phyloP scores from a whole-genome alignment of 2,797 vertebrate species.

The Epinephelus coioides region DNA sequence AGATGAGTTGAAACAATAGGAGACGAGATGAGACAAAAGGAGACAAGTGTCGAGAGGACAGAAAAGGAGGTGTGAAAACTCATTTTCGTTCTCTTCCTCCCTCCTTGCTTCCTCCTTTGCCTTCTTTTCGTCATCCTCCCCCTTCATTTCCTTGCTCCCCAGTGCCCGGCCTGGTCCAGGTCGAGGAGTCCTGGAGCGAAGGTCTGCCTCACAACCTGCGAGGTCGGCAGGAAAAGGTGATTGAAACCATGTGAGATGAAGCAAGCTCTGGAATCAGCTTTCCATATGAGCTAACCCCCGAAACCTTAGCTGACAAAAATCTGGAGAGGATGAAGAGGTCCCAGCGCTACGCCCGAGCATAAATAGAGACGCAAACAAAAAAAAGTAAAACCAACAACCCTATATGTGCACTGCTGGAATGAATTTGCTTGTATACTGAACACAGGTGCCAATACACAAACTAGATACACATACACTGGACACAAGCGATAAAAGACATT shows the following conservation, averaged over 20 bases:
- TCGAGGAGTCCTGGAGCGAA: slow-evolving; percentile 52
- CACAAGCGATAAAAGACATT: slow-evolving; percentile 13
- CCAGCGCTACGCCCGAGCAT: slow-evolving; percentile 61
- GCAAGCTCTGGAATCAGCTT: slow-evolving; percentile 84
- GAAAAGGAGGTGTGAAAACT: slow-evolving; percentile 30
- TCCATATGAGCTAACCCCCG: slow-evolving; percentile 79
- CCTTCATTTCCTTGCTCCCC: slow-evolving; percentile 55
- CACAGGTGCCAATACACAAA: slow-evolving; percentile 47
- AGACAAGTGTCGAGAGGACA: background rate
- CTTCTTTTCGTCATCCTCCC: slow-evolving; percentile 11
- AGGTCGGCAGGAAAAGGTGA: slow-evolving; percentile 77
- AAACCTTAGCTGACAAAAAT: slow-evolving; percentile 82
- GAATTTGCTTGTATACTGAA: slow-evolving; percentile 24
- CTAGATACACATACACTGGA: slow-evolving; percentile 17
- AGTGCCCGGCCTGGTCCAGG: slow-evolving; percentile 49
- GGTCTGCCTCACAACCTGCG: slow-evolving; percentile 69
- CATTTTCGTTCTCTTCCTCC: slow-evolving; percentile 42
- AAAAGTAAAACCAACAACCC: slow-evolving; percentile 26
- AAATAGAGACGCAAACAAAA: slow-evolving; percentile 68
- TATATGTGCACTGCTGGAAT: slow-evolving; percentile 12
- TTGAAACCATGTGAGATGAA: slow-evolving; percentile 89
- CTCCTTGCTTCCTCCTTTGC: background rate
- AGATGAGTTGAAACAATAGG: background rate
- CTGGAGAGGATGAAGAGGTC: slow-evolving; percentile 77
- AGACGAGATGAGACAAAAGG: background rate